Conservation (phyloP, 1,140 invertebrate genomes). For the Neodiprion virginianus region DNA sequence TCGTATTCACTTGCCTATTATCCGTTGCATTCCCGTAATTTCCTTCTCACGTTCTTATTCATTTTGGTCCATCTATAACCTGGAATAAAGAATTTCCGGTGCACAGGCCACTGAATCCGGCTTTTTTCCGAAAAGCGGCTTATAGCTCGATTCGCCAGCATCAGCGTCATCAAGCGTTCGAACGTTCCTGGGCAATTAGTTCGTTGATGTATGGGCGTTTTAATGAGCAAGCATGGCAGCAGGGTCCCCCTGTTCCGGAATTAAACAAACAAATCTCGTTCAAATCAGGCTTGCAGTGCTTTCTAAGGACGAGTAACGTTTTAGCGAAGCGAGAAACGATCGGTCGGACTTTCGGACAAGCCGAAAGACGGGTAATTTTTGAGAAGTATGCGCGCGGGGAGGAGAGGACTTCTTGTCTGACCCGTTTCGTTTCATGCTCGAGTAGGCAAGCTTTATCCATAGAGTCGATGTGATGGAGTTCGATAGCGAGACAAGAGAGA, state of each 20-base stretch:
- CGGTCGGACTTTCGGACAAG: neutral
- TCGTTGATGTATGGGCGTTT: neutral
- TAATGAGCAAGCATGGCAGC: neutral
- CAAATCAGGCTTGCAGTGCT: neutral
- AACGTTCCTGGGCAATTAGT: neutral
- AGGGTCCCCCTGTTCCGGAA: neutral
- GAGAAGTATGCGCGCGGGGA: neutral
- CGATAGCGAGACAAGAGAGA: neutral
- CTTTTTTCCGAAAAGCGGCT: too few relatives aligned
- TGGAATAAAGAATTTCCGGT: too few relatives aligned
- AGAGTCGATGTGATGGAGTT: constrained; percentile 5
- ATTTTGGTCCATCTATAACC: too few relatives aligned
- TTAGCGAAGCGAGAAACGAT: too few relatives aligned
- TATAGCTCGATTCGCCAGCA: too few relatives aligned
- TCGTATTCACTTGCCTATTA: too few relatives aligned
- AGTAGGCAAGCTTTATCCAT: neutral
- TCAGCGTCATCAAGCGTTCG: too few relatives aligned
- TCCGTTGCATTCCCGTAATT: too few relatives aligned
- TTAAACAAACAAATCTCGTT: neutral
- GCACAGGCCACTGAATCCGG: too few relatives aligned
- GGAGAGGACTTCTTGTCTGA: neutral
- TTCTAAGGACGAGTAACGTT: neutral
- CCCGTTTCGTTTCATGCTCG: constrained; percentile 2
- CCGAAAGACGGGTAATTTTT: neutral
- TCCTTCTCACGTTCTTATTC: too few relatives aligned